Base-by-base conservation (phyloP, 2,888 invertebrate species). In the Strigamia crassipes region DNA sequence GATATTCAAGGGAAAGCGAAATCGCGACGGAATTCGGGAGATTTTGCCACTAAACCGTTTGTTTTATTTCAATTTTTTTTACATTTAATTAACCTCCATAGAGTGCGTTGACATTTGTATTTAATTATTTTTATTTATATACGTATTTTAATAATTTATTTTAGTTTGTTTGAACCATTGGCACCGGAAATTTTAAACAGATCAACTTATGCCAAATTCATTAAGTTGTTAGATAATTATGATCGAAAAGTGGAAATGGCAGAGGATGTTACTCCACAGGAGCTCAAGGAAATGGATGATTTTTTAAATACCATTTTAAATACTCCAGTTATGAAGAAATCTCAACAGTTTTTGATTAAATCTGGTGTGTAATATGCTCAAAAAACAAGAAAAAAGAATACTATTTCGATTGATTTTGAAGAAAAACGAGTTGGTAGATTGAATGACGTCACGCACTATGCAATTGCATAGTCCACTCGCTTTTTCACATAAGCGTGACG, bases 161-260 rank as follows among this genome's bases (percentile, higher is more conserved):
- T n/a, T 34, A 79, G 79, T 15, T 38, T 79, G 12, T 79, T 79
- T 38, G 6, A 38, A n/a, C 13, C 79, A 41, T 18, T 79, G 13
- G 38, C 79, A 3, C 9, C 38, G 2, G 15, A 27, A n/a, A 41
- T 79, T 79, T 23, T 79, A 27, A 27, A 79, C 15, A 34, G 79
- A 13, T 4, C 38, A 15, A 79, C 79, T 15, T 79, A 38, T 38
- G 90, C 92, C 84, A 93, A 92, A 85, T 90, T 96, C 84, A 87
- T 92, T 73, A 89, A 90, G 8, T 90, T 97, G 73, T 92, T 94
- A 87, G 94, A 97, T 87, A 97, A 97, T 88, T 97, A 96, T 87
- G 92, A 95, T 86, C 89, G 93, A 83, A 92, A 93, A 84, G 91
- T 93, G 0, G 89, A 90, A 82, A 90, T 91, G n/a, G 92, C 93